Conservation (phyloP, 2,113 vertebrate species). For the Aegotheles bennettii region DNA sequence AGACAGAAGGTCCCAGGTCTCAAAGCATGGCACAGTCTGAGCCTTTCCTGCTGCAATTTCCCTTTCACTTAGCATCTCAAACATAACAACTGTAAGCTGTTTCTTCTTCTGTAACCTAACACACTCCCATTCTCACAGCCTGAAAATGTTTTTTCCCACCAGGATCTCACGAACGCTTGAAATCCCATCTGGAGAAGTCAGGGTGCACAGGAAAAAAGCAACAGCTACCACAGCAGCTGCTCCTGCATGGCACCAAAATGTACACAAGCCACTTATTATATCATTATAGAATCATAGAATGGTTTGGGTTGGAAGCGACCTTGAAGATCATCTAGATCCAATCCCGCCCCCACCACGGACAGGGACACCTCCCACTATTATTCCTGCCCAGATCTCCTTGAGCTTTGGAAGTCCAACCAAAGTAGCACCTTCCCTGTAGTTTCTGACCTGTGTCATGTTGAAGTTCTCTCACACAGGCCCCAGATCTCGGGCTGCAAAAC, state of each 20-base stretch:
- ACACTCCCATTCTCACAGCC: not conserved
- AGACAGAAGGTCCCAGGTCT: not conserved
- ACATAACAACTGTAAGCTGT: not conserved
- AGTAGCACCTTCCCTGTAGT: not conserved
- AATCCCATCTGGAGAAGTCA: not conserved
- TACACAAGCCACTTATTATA: not conserved
- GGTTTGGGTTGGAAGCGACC: too few relatives aligned
- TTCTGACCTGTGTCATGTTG: accelerated
- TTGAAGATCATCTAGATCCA: too few relatives aligned
- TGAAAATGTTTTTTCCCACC: not conserved
- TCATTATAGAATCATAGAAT: too few relatives aligned
- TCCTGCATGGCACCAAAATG: not conserved
- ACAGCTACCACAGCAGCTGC: not conserved
- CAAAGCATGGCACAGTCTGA: not conserved
- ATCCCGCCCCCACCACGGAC: too few relatives aligned
- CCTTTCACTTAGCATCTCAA: not conserved
- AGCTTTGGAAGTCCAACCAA: not conserved
- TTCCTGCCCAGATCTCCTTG: not conserved
- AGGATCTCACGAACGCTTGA: not conserved
- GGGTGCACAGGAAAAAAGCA: not conserved
- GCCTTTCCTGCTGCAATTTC: not conserved
- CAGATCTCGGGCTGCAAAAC: not conserved
- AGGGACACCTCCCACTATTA: too few relatives aligned
- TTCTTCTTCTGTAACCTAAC: not conserved
- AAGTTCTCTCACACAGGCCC: not conserved